Evolutionary conservation across 2,888 invertebrate genomes (phyloP).

Genomic region (Xestia rhomboidea): DNA sequence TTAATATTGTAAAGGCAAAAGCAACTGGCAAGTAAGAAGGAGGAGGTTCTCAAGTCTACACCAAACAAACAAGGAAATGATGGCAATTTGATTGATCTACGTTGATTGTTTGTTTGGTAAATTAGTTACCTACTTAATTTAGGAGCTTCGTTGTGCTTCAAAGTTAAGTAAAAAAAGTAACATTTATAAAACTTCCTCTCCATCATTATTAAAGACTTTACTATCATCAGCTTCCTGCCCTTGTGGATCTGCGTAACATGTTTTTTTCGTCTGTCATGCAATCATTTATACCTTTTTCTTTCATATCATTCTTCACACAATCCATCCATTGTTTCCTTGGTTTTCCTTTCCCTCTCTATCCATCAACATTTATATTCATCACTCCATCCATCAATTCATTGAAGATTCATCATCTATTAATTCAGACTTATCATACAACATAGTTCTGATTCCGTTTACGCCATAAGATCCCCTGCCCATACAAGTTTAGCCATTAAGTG

Average conservation of each 20-base stretch:
- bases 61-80: not conserved
- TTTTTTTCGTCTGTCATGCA: no score
- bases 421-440: not conserved
- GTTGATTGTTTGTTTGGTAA: not conserved
- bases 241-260: no score
- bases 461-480: not conserved
- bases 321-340: no score
- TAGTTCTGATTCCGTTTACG: constrained; percentile 1
- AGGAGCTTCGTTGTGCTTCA: not conserved
- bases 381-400: no score
- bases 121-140: not conserved
- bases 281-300: no score
- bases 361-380: no score
- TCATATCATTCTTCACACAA: no score
- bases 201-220: not conserved
- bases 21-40: not conserved
- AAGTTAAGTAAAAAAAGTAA: not conserved
- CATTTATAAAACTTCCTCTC: not conserved
- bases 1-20: not conserved
- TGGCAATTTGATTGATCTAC: not conserved
- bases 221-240: no score
- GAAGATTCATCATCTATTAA: not conserved
- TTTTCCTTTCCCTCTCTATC: no score
- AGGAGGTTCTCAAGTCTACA: not conserved
- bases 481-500: constrained; percentile 20